Evolutionary conservation across 1,140 invertebrate species (phyloP).

Genomic region (Drosophila teissieri): DNA sequence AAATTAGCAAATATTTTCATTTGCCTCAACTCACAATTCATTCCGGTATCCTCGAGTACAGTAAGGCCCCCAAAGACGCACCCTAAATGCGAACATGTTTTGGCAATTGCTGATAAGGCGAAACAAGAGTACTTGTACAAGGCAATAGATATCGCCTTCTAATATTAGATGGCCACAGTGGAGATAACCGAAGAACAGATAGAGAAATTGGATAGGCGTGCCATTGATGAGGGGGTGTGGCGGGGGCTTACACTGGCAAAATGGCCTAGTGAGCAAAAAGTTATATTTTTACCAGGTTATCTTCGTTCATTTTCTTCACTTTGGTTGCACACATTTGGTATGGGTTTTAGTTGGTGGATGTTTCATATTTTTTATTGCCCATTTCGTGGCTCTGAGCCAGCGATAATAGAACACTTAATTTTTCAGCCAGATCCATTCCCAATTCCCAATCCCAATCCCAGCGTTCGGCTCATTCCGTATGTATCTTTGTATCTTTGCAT

Average conservation of each 20-base stretch:
- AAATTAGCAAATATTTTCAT: slow-evolving; percentile 7
- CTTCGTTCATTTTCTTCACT: too few species aligned
- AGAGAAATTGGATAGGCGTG: slow-evolving; percentile 28
- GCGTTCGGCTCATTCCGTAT: slow-evolving; percentile 46
- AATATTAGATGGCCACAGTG: slow-evolving; percentile 32
- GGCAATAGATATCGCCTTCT: slow-evolving; percentile 39
- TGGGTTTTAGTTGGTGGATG: not conserved
- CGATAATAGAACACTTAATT: slow-evolving; percentile 28
- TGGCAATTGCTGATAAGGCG: slow-evolving; percentile 22
- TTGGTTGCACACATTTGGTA: too few species aligned
- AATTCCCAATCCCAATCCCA: slow-evolving; percentile 1
- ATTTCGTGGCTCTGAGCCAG: not conserved
- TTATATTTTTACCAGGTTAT: too few species aligned
- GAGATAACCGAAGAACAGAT: slow-evolving; percentile 36
- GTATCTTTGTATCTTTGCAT: slow-evolving; percentile 60
- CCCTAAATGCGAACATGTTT: not conserved
- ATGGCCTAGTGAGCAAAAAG: too few species aligned
- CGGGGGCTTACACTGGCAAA: not conserved
- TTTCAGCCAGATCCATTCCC: not conserved
- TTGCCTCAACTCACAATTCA: not conserved
- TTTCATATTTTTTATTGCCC: not conserved
- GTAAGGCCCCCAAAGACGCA: slow-evolving; percentile 17
- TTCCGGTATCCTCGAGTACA: slow-evolving; percentile 1
- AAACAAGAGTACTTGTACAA: slow-evolving; percentile 34
- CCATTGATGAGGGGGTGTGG: not conserved